Evolutionary conservation across 2,797 vertebrate genomes (phyloP), one percentile per base, ranked within the genome.

Genomic region (Falco columbarius): DNA sequence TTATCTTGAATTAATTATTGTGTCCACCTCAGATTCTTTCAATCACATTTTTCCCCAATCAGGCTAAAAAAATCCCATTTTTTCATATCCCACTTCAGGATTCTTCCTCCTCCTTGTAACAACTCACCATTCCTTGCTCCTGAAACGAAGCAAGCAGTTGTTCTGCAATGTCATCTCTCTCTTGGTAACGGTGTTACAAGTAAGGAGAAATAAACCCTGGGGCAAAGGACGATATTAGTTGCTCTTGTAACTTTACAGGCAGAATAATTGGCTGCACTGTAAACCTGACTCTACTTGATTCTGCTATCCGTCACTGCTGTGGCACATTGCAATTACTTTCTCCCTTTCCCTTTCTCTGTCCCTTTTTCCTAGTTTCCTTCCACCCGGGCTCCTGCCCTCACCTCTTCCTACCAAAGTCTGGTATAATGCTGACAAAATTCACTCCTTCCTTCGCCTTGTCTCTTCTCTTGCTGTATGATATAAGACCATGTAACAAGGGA

Each of bases 121-220:
- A 93, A 30, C 47, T 65, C 4, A 0, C 14, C 14, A 56, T 58
- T 72, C 47, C 79, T 22, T 68, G 55, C 10, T 91, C 62, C 71
- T 21, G 18, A 94, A 96, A 91, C 5, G 29, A 83, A 95, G 70
- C 30, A 59, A 82, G 76, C 66, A 66, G 81, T 70, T 95, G 91
- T 80, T 94, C 73, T 66, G 63, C 51, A 46, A 21, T 83, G 58
- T 32, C 16, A 0, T 47, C 19, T 66, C 67, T 75, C 80, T 86
- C 47, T 51, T 2, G 0, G 18, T 75, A 82, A 95, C 46, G 27
- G 40, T 44, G 85, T 72, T 83, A 77, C 87, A 92, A 96, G 90
- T 89, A 96, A 95, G 42, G 13, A 95, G 40, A 91, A 87, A 90
- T 72, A 88, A 54, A 55, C 52, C 58, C 85, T 55, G 36, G 67